Percentiles rank a stretch among this genome's conserved stretches.
phyloP scores from a whole-genome alignment of 2,888 invertebrate species.

The Doris montereyensis region DNA sequence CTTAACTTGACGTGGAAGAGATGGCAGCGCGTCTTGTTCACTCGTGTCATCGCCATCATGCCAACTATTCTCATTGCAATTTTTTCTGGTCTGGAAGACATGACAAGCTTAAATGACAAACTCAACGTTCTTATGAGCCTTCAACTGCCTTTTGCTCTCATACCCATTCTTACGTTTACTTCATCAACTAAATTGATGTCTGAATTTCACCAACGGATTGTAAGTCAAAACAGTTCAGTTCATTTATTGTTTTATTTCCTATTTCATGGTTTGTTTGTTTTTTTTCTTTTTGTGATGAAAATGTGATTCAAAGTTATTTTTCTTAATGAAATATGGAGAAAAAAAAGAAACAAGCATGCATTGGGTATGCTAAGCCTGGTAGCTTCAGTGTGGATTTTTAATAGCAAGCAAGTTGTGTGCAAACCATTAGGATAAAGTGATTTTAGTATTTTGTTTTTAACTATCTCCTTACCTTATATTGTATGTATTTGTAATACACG shows the following conservation, averaged over 20 bases:
- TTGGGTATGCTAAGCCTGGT: no score
- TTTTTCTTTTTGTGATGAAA: neutral
- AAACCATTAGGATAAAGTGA: no score
- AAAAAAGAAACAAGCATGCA: no score
- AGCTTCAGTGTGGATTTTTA: no score
- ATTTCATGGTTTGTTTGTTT: no score
- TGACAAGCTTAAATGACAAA: conserved; percentile 87
- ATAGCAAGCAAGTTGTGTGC: no score
- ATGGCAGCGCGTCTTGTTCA: conserved; percentile 89
- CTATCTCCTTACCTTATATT: no score
- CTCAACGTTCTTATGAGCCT: conserved; percentile 89
- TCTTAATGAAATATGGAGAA: no score
- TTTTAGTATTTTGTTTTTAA: no score
- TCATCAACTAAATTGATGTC: conserved; percentile 86
- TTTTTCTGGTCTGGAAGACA: conserved; percentile 76
- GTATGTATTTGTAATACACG: no score
- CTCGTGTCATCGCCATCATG: conserved; percentile 86
- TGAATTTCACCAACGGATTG: conserved; percentile 77
- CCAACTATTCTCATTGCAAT: conserved; percentile 74
- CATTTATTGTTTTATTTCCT: no score
- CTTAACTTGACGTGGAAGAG: conserved; percentile 68
- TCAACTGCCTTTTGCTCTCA: conserved; percentile 88
- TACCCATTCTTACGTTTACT: conserved; percentile 90
- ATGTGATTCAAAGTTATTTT: neutral
- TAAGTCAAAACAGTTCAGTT: neutral